These are phyloP conservation scores for Procambarus virginalis DNA, from an alignment of 1,140 invertebrate species.

Conservation along the genomic window DNA sequence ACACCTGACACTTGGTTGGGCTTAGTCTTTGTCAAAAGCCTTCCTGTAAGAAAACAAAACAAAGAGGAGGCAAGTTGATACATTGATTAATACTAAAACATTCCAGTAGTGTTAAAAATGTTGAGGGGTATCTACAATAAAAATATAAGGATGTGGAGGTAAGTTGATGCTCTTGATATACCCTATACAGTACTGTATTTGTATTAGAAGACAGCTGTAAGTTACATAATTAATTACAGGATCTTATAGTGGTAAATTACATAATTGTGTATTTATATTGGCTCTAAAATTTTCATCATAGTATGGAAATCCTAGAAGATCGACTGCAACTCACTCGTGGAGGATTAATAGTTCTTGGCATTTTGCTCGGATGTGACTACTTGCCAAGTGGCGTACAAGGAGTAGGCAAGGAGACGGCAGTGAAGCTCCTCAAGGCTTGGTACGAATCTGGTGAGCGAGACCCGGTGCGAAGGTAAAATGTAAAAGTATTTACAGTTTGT, in stretches of 20 bases:
- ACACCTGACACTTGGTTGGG: too few species aligned
- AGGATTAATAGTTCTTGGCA: constrained; percentile 42
- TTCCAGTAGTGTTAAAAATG: too few species aligned
- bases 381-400: constrained; percentile 50
- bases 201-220: not conserved
- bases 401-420: constrained; percentile 55
- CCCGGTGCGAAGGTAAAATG: constrained; percentile 15
- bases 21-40: too few species aligned
- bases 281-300: not conserved
- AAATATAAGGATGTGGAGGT: too few species aligned
- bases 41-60: too few species aligned
- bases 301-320: constrained; percentile 42
- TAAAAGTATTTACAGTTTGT: not conserved
- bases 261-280: too few species aligned
- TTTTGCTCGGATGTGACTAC: constrained; percentile 65
- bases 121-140: too few species aligned
- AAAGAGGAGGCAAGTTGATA: too few species aligned
- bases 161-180: too few species aligned
- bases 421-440: constrained; percentile 30
- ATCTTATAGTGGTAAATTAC: too few species aligned
- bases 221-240: too few species aligned
- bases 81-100: too few species aligned
- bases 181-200: not conserved
- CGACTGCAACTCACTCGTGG: constrained; percentile 46
- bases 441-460: constrained; percentile 20